These are phyloP conservation scores for Laupala kohalensis DNA, from an alignment of 1,140 invertebrate genomes.

Conservation along the genomic window DNA sequence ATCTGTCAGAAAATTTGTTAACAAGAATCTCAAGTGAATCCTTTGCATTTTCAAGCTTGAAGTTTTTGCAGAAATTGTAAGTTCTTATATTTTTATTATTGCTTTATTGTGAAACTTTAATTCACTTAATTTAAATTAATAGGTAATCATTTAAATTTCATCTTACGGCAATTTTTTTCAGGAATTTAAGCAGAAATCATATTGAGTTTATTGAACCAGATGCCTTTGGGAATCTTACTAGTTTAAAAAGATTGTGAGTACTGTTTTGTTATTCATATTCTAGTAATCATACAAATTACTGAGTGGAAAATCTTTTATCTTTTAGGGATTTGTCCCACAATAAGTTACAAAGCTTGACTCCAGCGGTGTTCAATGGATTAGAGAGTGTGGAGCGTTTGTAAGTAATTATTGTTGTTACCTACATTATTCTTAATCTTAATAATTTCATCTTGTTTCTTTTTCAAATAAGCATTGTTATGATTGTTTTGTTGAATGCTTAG, in stretches of 20 bases:
- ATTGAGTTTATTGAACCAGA: background rate
- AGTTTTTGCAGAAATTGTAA: background rate
- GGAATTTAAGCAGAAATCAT: conserved; percentile 3
- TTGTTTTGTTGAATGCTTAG: background rate
- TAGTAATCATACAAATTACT: background rate
- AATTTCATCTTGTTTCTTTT: background rate
- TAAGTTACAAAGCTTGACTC: background rate
- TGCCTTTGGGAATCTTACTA: conserved; percentile 2
- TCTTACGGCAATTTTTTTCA: background rate
- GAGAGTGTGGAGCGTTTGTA: conserved; percentile 2
- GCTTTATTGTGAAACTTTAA: too few relatives aligned
- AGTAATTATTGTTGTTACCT: background rate
- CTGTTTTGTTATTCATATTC: background rate
- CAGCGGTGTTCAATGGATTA: background rate
- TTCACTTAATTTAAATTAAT: too few relatives aligned
- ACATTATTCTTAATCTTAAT: background rate
- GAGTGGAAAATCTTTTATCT: background rate
- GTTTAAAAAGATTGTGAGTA: background rate
- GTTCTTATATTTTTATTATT: background rate
- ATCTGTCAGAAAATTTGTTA: background rate
- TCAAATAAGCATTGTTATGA: background rate
- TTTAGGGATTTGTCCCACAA: background rate
- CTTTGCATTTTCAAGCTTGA: background rate
- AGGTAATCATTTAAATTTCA: background rate
- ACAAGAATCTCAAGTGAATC: background rate